Evolutionary conservation across 2,797 vertebrate genomes (phyloP).

Genomic region (Cynopterus sphinx): DNA sequence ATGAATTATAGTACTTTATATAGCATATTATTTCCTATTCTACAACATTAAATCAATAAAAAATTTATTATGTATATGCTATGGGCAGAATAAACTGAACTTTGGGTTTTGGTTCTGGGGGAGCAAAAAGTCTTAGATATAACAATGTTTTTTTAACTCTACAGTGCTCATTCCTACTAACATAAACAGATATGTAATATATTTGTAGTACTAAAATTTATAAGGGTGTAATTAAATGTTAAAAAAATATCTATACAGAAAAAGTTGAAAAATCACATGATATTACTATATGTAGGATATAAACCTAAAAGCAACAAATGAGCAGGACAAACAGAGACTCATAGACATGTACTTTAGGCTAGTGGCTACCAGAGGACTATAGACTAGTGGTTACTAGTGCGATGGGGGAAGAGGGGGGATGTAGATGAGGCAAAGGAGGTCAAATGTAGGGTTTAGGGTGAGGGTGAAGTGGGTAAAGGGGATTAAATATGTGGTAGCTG

Average conservation of each 20-base stretch:
- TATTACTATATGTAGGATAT: too few species aligned
- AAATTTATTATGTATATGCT: not conserved
- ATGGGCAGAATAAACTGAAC: not conserved
- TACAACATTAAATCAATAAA: not conserved
- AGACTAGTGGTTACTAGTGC: too few species aligned
- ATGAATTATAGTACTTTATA: not conserved
- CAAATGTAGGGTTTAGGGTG: too few species aligned
- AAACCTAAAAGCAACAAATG: too few species aligned
- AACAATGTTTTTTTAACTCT: not conserved
- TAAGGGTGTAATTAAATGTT: not conserved
- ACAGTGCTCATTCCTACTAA: not conserved
- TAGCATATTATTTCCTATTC: not conserved
- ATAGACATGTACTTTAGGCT: too few species aligned
- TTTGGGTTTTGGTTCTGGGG: not conserved
- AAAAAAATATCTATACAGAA: not conserved
- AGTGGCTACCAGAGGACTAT: too few species aligned
- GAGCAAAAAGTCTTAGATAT: not conserved
- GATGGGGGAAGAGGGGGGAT: too few species aligned
- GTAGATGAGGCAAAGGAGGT: too few species aligned
- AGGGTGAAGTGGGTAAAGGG: too few species aligned
- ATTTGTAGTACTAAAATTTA: not conserved
- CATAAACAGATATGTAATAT: not conserved
- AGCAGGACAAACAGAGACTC: too few species aligned
- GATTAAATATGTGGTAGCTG: too few species aligned
- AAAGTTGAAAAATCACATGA: too few species aligned